Base-by-base conservation (phyloP, 2,888 invertebrate genomes). In the Luperina testacea region DNA sequence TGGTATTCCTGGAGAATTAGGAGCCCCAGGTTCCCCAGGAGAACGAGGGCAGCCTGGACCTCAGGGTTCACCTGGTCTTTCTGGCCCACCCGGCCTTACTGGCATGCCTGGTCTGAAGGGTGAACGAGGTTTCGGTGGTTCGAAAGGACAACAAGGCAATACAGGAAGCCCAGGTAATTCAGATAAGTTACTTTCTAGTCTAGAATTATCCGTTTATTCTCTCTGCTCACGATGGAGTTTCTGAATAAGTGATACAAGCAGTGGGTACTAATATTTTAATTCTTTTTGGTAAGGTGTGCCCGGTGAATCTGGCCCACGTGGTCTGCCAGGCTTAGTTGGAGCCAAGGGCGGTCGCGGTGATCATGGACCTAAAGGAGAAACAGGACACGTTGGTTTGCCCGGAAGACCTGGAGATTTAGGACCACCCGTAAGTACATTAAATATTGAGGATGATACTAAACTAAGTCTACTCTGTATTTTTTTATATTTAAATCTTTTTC, bases 371-470 rank as follows among this genome's bases (percentile, higher is more conserved):
- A 97, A 98, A 92, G 98, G 98, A 75, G 98, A 98, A 88, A 91
- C 96, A 57, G 98, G 98, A 42, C 96, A 98, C 76, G 97, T 97
- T 94, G 98, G 98, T n/a, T 97, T 98, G 45, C 98, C 98, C 15
- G 99, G 98, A 79, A 95, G 98, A 86, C 98, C 98, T 4, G 98
- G 98, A 90, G 98, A 98, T 92, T 95, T 97, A 75, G 98, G 98
- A 85, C 97, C 97, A 81, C 96, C 97, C 80, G 98, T 98, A 96
- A 83, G 65, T 72, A 38, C 0, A 27, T 53, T 9, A 11, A 11
- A 53, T 48, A 45, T 61, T 63, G 6, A n/a, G 6, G 5, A 27
- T 32, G 20, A 13, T 45, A 27, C 20, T 38, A 13, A 63, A 17
- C 15, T n/a, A 24, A 13, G 5, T 57, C 11, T 32, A 17, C 1